These are phyloP conservation scores for Ophioderma brevispina DNA, from an alignment of 35 echinoderm and acorn worm genomes.

Conservation along the genomic window DNA sequence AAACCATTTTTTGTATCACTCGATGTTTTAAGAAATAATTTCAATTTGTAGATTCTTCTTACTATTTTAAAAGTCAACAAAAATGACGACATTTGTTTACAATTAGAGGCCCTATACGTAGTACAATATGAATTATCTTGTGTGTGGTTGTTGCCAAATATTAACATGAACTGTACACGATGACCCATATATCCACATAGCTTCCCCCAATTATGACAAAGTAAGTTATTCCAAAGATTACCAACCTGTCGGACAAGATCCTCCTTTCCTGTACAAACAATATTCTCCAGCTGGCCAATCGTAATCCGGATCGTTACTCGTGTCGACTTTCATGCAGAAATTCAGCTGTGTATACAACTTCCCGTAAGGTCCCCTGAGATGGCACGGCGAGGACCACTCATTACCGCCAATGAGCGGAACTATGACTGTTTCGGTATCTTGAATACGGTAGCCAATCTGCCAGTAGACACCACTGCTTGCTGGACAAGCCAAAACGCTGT, in stretches of 20 bases:
- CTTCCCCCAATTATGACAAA: too few species aligned
- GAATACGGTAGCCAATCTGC: constrained; percentile 58
- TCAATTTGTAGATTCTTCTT: too few species aligned
- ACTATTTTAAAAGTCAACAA: too few species aligned
- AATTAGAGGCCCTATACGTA: too few species aligned
- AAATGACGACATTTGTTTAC: too few species aligned
- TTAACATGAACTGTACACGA: too few species aligned
- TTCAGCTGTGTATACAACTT: constrained; percentile 61
- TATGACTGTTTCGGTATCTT: constrained; percentile 63
- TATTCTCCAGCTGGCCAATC: constrained; percentile 67
- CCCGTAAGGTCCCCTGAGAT: constrained; percentile 51
- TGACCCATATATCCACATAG: too few species aligned
- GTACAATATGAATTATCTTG: too few species aligned
- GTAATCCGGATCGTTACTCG: constrained; percentile 4
- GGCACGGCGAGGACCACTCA: constrained; percentile 66
- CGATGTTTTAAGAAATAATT: too few species aligned
- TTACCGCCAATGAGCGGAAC: constrained; percentile 20
- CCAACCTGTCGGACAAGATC: constrained; percentile 68
- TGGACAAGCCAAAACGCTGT: constrained; percentile 54
- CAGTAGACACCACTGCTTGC: constrained; percentile 40
- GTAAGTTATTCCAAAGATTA: too few species aligned
- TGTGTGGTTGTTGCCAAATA: too few species aligned
- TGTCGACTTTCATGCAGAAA: constrained; percentile 64
- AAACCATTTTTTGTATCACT: too few species aligned
- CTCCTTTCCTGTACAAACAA: constrained; percentile 68